Evolutionary conservation across 2,888 invertebrate genomes (phyloP).

Genomic region (Linhomoeus sp.): DNA sequence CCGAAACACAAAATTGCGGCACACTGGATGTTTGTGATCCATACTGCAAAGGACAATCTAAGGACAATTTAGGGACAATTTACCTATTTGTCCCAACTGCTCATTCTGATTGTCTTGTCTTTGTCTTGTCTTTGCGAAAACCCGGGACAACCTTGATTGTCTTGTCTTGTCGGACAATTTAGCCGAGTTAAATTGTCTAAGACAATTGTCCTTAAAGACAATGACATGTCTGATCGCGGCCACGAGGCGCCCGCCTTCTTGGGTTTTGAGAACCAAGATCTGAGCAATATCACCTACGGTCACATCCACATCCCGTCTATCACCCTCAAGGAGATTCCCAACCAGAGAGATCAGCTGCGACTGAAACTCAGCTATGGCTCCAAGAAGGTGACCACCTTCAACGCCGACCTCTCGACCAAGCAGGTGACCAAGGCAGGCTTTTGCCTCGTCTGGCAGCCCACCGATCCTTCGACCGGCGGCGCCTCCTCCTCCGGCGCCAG

Average conservation of each 20-base stretch:
- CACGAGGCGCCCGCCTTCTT: slow-evolving; percentile 31
- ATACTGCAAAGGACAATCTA: too few species aligned
- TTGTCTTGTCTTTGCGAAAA: too few species aligned
- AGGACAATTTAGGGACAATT: too few species aligned
- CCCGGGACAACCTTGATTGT: too few species aligned
- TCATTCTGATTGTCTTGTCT: too few species aligned
- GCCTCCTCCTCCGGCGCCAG: slow-evolving; percentile 12
- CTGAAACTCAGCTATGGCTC: slow-evolving; percentile 25
- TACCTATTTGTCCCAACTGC: too few species aligned
- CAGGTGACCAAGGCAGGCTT: slow-evolving; percentile 23
- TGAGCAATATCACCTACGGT: slow-evolving; percentile 19
- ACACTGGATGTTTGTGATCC: too few species aligned
- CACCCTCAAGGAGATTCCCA: slow-evolving; percentile 22
- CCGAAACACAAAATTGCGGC: too few species aligned
- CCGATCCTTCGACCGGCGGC: slow-evolving; percentile 11
- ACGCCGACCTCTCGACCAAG: slow-evolving; percentile 21
- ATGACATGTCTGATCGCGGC: too few species aligned
- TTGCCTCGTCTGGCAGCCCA: slow-evolving; percentile 27
- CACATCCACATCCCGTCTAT: slow-evolving; percentile 26
- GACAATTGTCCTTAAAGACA: too few species aligned
- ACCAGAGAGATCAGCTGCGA: slow-evolving; percentile 23
- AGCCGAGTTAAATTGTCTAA: too few species aligned
- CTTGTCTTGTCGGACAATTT: too few species aligned
- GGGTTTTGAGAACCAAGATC: slow-evolving; percentile 23
- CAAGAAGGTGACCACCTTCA: slow-evolving; percentile 15